A percentile compares a stretch with the other conserved stretches of the same genome.
These are phyloP conservation scores for Bothrops alternatus DNA, from an alignment of 2,797 vertebrate species.

Conservation along the genomic window DNA sequence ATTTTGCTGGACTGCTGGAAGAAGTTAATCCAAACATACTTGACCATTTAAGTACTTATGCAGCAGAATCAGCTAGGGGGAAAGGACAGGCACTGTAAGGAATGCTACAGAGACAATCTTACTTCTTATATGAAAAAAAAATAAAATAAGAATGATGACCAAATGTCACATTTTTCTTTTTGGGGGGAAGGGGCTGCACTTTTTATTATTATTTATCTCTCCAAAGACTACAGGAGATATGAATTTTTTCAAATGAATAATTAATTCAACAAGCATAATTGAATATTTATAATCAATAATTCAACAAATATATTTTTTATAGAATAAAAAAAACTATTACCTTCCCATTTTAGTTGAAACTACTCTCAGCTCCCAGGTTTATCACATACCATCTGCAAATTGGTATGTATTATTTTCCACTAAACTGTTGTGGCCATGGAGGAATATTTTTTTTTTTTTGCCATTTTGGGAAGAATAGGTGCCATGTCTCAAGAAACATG, in stretches of 20 bases:
- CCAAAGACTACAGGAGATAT: not conserved
- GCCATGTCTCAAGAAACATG: not conserved
- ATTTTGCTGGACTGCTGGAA: not conserved
- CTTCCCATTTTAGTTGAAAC: not conserved
- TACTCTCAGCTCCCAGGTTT: not conserved
- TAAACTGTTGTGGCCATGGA: not conserved
- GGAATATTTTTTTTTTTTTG: not conserved
- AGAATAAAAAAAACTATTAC: not conserved
- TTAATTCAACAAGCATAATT: not conserved
- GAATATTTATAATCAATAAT: not conserved
- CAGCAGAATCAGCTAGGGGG: not conserved
- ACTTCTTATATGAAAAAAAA: not conserved
- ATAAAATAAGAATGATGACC: not conserved
- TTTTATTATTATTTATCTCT: not conserved
- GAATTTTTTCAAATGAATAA: not conserved
- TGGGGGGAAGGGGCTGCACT: not conserved
- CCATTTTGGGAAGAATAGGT: not conserved
- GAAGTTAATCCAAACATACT: not conserved
- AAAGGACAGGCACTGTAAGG: not conserved
- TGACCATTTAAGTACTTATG: not conserved
- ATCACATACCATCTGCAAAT: not conserved
- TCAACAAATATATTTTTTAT: not conserved
- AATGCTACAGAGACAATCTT: not conserved
- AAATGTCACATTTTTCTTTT: not conserved
- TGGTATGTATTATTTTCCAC: not conserved